Evolutionary conservation across 2,113 vertebrate species (phyloP), one percentile per base, ranked within the genome.

Genomic region (Carassius auratus): DNA sequence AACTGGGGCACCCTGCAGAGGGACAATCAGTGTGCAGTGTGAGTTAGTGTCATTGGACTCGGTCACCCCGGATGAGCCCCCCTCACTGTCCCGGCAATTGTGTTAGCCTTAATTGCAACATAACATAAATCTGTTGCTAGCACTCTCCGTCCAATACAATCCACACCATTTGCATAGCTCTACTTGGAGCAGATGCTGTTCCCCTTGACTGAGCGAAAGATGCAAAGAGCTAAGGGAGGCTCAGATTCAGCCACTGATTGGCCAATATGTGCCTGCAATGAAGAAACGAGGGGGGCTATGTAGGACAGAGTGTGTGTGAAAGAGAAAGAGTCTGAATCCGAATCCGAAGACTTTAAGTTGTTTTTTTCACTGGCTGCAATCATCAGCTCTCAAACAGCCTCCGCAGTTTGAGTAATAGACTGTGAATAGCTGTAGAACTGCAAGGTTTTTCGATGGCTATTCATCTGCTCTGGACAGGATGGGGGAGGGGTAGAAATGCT

Each of bases 181-280:
- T 62, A 30, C 42, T 66, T 42, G 6, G 78, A 66, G 61, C 82
- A 88, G 87, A 85, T 81, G 80, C 87, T 84, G 66, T 81, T 83
- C 76, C 45, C 62, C 78, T 17, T 69, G 80, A 69, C 61, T 80
- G 81, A 77, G 81, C 30, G 64, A 82, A 78, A 82, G 86, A 77
- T 81, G 36, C 23, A 50, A 82, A 73, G 68, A 88, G 68, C 74
- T 48, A 9, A 81, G 77, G 75, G 57, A 90, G 87, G 91, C 91
- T 85, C 89, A 88, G 86, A 90, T 93, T 89, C 90, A 91, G 90
- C 55, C 92, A 1, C 85, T 91, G 93, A 96, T 95, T 96, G 95
- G 96, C 92, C 90, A 90, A 9, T 9, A 42, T 88, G 88, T 74
- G 85, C 91, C 95, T 95, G 96, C 96, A 95, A 92, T 93, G 93